phyloP scores from a whole-genome alignment of 2,113 vertebrate species.

The Caranx melampygus region DNA sequence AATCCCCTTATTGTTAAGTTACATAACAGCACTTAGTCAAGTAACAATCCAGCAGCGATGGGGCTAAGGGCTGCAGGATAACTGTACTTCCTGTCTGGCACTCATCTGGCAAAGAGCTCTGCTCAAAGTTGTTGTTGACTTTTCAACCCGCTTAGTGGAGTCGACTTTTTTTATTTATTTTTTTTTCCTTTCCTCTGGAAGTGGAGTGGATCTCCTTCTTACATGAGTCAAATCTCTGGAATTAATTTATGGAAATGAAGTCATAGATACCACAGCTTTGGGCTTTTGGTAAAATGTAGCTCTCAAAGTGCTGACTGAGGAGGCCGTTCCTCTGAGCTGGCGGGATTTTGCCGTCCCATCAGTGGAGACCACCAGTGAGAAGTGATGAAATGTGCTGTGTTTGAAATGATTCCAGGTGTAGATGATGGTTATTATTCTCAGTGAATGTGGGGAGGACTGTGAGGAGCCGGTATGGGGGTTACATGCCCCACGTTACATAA shows the following conservation, averaged over 20 bases:
- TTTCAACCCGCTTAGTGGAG: slow-evolving; percentile 53
- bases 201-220: slow-evolving; percentile 44
- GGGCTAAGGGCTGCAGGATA: slow-evolving; percentile 53
- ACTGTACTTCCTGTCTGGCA: slow-evolving; percentile 59
- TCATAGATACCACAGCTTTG: slow-evolving; percentile 31
- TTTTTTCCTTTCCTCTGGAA: slow-evolving; percentile 29
- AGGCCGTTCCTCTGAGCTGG: slow-evolving; percentile 10
- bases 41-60: slow-evolving; percentile 53
- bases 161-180: slow-evolving; percentile 22
- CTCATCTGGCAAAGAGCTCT: slow-evolving; percentile 57
- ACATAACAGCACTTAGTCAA: slow-evolving; percentile 69
- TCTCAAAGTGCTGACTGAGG: slow-evolving; percentile 52
- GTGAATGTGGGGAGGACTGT: neutral
- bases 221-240: slow-evolving; percentile 52
- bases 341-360: slow-evolving; percentile 19
- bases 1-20: slow-evolving; percentile 70
- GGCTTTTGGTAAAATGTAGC: slow-evolving; percentile 33
- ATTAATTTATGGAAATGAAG: slow-evolving; percentile 68
- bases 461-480: neutral
- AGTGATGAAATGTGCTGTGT: slow-evolving; percentile 23
- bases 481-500: neutral
- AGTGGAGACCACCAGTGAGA: slow-evolving; percentile 26
- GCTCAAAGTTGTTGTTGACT: slow-evolving; percentile 70
- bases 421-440: neutral
- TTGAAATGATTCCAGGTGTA: slow-evolving; percentile 36